phyloP scores from a whole-genome alignment of 2,113 vertebrate species.

The Apeltes quadracus region DNA sequence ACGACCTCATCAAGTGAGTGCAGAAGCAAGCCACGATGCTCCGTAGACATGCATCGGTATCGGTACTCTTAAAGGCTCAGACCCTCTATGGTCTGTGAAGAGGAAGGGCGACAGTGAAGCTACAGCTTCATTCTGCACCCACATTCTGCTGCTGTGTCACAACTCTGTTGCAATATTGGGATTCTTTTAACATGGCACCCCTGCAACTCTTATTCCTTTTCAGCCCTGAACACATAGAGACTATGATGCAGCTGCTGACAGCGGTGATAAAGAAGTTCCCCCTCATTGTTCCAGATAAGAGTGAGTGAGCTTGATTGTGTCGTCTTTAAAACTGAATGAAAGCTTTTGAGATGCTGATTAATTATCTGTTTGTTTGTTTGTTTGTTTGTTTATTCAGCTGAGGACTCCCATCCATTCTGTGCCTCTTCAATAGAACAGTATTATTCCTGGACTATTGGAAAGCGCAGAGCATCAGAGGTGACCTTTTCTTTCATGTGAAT shows the following conservation, averaged over 20 bases:
- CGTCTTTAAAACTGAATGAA: background rate
- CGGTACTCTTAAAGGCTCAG: background rate
- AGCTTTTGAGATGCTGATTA: slow-evolving; percentile 9
- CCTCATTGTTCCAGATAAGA: slow-evolving; percentile 90
- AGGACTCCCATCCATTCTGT: slow-evolving; percentile 91
- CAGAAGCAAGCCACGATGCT: background rate
- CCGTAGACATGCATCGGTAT: background rate
- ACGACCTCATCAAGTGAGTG: slow-evolving; percentile 90
- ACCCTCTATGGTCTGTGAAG: background rate
- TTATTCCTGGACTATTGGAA: slow-evolving; percentile 98
- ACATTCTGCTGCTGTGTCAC: background rate
- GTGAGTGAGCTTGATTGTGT: slow-evolving; percentile 77
- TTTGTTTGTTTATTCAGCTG: slow-evolving; percentile 72
- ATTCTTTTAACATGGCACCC: background rate
- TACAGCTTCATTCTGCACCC: background rate
- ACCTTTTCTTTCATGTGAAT: slow-evolving; percentile 6
- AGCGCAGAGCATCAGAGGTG: slow-evolving; percentile 96
- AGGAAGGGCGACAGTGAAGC: background rate
- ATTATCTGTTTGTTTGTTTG: slow-evolving; percentile 23
- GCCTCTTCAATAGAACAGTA: slow-evolving; percentile 92
- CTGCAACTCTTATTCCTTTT: slow-evolving; percentile 16
- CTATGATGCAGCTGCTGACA: slow-evolving; percentile 92
- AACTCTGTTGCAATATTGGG: background rate
- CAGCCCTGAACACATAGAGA: slow-evolving; percentile 95
- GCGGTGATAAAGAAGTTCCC: slow-evolving; percentile 95